Evolutionary conservation across 2,113 vertebrate genomes (phyloP).

Genomic region (Anser brachyrhynchus): DNA sequence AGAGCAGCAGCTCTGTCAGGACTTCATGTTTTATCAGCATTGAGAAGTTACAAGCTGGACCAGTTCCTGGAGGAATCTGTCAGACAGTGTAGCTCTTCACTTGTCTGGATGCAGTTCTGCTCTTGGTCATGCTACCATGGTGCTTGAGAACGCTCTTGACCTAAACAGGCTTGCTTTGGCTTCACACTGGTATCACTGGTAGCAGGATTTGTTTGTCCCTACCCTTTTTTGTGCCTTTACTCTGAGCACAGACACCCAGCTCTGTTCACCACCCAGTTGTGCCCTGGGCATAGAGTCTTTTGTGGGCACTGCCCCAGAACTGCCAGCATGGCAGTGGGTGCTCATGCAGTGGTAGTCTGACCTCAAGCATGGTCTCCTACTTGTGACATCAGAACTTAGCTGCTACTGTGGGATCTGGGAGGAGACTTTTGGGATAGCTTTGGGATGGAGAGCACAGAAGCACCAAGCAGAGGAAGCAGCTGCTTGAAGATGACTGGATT

Average conservation of each 20-base stretch:
- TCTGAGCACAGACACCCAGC: neutral
- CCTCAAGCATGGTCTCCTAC: neutral
- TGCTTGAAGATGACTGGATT: neutral
- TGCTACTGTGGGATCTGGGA: neutral
- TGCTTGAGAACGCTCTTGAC: neutral
- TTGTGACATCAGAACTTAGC: neutral
- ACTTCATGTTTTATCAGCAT: slow-evolving; percentile 22
- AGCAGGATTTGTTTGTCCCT: neutral
- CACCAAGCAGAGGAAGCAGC: neutral
- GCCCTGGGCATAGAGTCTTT: neutral
- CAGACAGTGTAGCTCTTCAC: neutral
- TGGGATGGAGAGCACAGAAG: neutral
- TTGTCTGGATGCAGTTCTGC: neutral
- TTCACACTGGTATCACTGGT: neutral
- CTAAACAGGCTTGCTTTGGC: neutral
- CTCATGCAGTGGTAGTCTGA: neutral
- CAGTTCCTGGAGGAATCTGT: neutral
- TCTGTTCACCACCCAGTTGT: neutral
- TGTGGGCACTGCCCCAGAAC: accelerated
- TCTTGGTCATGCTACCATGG: neutral
- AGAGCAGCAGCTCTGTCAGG: neutral
- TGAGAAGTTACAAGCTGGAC: neutral
- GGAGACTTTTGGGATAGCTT: neutral
- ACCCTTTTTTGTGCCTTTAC: neutral
- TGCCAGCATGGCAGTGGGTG: neutral